Evolutionary conservation across 2,113 vertebrate genomes (phyloP).

Genomic region (Erpornis zantholeuca): DNA sequence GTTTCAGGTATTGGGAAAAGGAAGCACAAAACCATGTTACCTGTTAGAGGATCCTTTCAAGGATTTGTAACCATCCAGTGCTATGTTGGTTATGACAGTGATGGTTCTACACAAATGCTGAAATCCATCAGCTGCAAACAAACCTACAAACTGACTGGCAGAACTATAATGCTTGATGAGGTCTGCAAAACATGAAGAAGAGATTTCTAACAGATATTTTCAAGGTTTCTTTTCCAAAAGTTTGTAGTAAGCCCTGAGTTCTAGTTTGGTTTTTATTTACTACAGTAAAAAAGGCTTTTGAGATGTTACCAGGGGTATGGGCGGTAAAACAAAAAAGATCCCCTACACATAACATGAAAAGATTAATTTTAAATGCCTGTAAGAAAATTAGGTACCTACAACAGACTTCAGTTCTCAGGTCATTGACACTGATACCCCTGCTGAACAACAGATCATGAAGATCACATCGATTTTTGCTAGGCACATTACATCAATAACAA

Average conservation of each 20-base stretch:
- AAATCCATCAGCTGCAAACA: background rate
- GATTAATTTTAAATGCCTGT: background rate
- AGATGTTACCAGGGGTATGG: fast-evolving
- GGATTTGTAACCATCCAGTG: background rate
- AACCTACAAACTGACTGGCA: background rate
- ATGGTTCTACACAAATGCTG: background rate
- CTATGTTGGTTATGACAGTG: background rate
- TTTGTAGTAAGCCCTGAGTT: background rate
- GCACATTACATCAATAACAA: background rate
- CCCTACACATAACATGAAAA: background rate
- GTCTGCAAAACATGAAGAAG: background rate
- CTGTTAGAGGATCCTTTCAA: background rate
- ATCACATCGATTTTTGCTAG: background rate
- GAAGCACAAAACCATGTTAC: background rate
- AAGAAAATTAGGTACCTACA: background rate
- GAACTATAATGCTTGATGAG: background rate
- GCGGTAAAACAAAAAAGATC: background rate
- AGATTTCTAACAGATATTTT: background rate
- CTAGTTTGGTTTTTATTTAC: background rate
- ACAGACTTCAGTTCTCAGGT: background rate
- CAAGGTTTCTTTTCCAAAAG: background rate
- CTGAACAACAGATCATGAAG: background rate
- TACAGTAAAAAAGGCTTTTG: background rate
- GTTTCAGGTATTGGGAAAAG: background rate
- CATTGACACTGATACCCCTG: background rate